Base-by-base conservation (phyloP, 2,113 vertebrate species). In the Muntiacus reevesi region DNA sequence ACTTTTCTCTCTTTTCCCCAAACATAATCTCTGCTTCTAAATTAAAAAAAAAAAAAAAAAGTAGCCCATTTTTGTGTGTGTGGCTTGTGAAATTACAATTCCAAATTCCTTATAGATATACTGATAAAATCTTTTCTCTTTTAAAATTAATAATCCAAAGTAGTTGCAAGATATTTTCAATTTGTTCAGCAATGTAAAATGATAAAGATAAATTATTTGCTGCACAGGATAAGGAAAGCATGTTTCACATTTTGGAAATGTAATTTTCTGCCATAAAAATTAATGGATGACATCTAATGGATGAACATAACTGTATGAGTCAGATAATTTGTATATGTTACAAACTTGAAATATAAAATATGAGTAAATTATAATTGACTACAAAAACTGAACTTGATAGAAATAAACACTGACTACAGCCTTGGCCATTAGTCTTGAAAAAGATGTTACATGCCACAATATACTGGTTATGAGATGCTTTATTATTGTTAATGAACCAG, bases 341-440 rank as follows among this genome's bases (percentile, higher is more conserved):
- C 76, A 98, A 98, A 97, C 40, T 97, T 92, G 89, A 97, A 94
- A 96, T 97, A 98, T 98, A 98, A 98, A 98, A 98, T 97, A 98
- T 98, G 79, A 96, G 98, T 98, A 98, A 97, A 93, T 74, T 96
- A 94, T 98, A 99, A 98, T 98, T 98, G 98, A 95, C 92, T 92
- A 92, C 50, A 96, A 98, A 96, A 97, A 88, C 81, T 97, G 95
- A 97, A 97, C 90, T 97, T 98, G 95, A 98, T 98, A 98, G 97
- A 95, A 96, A 98, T 94, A 96, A 96, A 95, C 91, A 98, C 91
- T 96, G 97, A 98, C 92, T 92, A 92, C 94, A 86, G 85, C 28
- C 94, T 98, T 98, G 94, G 97, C 87, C 87, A 92, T 95, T 55
- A 97, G 92, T 71, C 97, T 96, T 98, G 93, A 97, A 97, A 98